Conservation (phyloP, 2,797 vertebrate genomes). For the Anolis apletophallus region DNA sequence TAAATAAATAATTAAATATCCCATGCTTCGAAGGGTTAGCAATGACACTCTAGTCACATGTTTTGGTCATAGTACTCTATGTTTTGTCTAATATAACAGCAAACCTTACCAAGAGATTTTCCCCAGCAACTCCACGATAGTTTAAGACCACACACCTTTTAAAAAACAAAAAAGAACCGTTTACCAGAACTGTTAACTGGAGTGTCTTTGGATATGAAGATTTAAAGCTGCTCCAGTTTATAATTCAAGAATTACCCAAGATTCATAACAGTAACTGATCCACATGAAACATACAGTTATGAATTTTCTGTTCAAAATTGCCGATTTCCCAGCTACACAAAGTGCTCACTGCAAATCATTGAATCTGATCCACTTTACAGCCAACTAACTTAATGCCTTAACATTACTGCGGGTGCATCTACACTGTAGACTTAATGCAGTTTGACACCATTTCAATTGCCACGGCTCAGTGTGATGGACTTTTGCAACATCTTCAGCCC, state of each 20-base stretch:
- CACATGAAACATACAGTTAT: not conserved
- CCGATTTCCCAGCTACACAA: not conserved
- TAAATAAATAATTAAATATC: no score
- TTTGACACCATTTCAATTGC: no score
- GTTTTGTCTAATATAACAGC: constrained; percentile 50
- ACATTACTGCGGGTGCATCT: not conserved
- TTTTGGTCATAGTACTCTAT: constrained; percentile 37
- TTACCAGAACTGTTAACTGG: constrained; percentile 13
- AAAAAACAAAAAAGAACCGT: constrained; percentile 57
- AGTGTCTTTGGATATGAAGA: constrained; percentile 6
- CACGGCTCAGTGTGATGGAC: no score
- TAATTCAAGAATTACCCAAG: constrained; percentile 9
- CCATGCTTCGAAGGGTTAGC: not conserved
- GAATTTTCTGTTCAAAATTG: not conserved
- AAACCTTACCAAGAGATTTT: constrained; percentile 90
- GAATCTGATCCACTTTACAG: not conserved
- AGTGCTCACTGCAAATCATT: not conserved
- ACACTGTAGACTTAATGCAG: no score
- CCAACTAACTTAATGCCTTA: not conserved
- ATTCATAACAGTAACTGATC: not conserved
- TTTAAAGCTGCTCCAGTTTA: constrained; percentile 6
- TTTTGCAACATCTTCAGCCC: no score
- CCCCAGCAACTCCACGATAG: constrained; percentile 91
- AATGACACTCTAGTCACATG: constrained; percentile 5
- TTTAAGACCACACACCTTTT: constrained; percentile 91